Evolutionary conservation across 2,888 invertebrate genomes (phyloP).

Genomic region (Ryuthela nishihirai): DNA sequence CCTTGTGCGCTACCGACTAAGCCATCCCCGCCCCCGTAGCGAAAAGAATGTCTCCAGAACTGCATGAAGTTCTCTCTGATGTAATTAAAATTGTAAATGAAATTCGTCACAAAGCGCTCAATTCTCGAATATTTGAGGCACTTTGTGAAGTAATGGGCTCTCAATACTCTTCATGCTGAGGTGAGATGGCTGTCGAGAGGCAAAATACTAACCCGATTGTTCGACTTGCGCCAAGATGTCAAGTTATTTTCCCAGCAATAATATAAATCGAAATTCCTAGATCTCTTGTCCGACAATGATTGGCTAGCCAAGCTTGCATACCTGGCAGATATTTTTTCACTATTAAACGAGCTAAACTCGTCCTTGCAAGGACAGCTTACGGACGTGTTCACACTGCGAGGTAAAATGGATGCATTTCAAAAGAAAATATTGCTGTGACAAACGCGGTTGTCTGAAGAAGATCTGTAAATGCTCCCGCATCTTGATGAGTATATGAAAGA

Average conservation of each 20-base stretch:
- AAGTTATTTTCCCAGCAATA: too few relatives aligned
- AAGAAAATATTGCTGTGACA: background rate
- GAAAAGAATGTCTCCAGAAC: conserved; percentile 1
- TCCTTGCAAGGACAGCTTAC: background rate
- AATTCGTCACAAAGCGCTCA: background rate
- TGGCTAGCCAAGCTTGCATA: conserved; percentile 1
- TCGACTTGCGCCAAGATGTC: too few relatives aligned
- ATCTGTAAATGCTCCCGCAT: conserved; percentile 1
- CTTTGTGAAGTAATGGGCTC: background rate
- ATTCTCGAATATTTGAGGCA: background rate
- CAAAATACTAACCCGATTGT: too few relatives aligned
- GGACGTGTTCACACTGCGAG: conserved; percentile 1
- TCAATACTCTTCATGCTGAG: conserved; percentile 6
- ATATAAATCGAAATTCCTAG: too few relatives aligned
- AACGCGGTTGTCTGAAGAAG: background rate
- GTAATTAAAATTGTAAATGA: conserved; percentile 3
- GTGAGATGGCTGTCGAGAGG: conserved; percentile 8
- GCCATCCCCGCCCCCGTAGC: too few relatives aligned
- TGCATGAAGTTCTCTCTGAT: conserved; percentile 3
- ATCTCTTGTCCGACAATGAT: background rate
- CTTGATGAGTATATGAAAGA: conserved; percentile 3
- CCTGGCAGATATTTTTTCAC: conserved; percentile 4
- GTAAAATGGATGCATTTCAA: conserved; percentile 1
- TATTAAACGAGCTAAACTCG: background rate
- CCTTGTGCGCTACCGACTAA: too few relatives aligned